Conservation (phyloP, 2,797 vertebrate genomes). For the Mormyrus proboscirostris region DNA sequence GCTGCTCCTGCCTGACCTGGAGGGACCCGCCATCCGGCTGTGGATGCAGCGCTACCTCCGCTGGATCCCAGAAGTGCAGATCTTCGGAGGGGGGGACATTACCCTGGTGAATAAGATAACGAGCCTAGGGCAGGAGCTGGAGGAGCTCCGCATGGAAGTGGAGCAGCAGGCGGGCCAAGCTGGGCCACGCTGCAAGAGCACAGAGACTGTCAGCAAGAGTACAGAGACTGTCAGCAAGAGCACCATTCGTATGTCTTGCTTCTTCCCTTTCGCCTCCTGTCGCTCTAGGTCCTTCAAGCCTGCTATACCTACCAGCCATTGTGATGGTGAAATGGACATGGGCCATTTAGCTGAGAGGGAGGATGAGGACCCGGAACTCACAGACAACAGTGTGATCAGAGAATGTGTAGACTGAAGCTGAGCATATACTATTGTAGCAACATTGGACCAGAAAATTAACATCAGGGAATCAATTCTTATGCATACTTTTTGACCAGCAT, state of each 20-base stretch:
- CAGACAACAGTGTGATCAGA: constrained; percentile 9
- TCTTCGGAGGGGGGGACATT: constrained; percentile 65
- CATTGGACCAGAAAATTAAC: neutral
- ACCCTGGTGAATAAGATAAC: constrained; percentile 61
- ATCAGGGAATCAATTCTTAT: neutral
- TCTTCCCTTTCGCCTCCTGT: constrained; percentile 70
- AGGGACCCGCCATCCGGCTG: constrained; percentile 67
- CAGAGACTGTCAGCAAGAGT: constrained; percentile 27
- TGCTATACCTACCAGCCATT: constrained; percentile 65
- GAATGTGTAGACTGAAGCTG: neutral
- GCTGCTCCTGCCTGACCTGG: constrained; percentile 64
- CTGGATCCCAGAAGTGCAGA: constrained; percentile 78
- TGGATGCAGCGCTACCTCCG: constrained; percentile 79
- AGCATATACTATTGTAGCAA: neutral
- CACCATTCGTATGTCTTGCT: constrained; percentile 61
- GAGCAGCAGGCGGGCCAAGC: constrained; percentile 37
- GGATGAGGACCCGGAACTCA: constrained; percentile 52
- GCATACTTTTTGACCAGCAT: neutral
- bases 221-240: constrained; percentile 32
- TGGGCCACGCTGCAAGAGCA: constrained; percentile 13
- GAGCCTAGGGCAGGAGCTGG: constrained; percentile 66
- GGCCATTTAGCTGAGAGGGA: constrained; percentile 68
- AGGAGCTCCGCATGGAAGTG: constrained; percentile 59
- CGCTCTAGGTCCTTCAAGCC: constrained; percentile 66
- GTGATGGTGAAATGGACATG: constrained; percentile 64